Base-by-base conservation (phyloP, 2,888 invertebrate genomes). In the Autographa gamma region DNA sequence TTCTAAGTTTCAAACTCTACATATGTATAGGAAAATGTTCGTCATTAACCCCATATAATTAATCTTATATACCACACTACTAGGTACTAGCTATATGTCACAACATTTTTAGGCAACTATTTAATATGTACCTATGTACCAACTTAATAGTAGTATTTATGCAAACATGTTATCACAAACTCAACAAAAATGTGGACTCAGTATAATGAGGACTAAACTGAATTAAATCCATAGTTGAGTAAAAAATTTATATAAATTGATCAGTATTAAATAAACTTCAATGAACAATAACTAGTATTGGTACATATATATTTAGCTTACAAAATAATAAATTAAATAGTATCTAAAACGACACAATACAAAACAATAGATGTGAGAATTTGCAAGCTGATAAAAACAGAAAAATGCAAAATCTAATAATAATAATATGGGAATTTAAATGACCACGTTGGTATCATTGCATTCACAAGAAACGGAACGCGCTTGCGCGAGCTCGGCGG, bases 401-500 rank as follows among this genome's bases (percentile, higher is more conserved):
- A 19, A 56, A 56, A 18, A 56, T 60, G 13, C 16, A 60, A 59
- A 63, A 60, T 43, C 2, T 64, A 61, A 69, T 68, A 79, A 79
- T 58, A 79, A 71, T 66, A 76, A 63, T 59, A 62, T 71, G 83
- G 86, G 86, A 83, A 83, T 77, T 81, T 79, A 73, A 80, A 73
- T 71, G 71, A 81, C 60, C 63, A 76, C 75, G 77, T 83, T 93
- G 93, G 93, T 92, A 94, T 93, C 89, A 93, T 88, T 85, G 85
- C 82, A 89, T 89, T 90, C 85, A 88, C 87, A 88, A 92, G 90
- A 91, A 92, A 93, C 90, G 86, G 87, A 92, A 86, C 90, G 93
- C 95, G 94, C 93, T 86, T 94, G 95, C 95, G 95, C 93, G 92
- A 89, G 87, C 85, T 87, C 85, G 82, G 85, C 88, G 91, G 91